Evolutionary conservation across 92 coral and sea anemone species (phyloP), one percentile per base, ranked within the genome.

Genomic region (Montipora capitata): DNA sequence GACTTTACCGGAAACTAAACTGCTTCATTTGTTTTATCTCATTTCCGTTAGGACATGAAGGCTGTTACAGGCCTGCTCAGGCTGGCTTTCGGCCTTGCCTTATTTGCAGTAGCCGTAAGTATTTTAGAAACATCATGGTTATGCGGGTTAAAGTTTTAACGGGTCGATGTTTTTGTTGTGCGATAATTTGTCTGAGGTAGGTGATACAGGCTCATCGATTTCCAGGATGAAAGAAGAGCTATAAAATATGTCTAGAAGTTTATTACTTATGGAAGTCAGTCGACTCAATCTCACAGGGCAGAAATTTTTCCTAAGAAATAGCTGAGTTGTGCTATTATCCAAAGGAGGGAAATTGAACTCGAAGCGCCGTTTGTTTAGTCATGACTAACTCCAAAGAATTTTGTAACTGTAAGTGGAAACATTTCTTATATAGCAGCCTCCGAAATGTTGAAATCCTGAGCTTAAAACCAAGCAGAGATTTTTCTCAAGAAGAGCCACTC

Each of bases 91-190:
- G 98, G 90, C 79, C 93, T 95, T 10, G 94, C 96, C 76, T 92
- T 95, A 76, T 92, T 94, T 51, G 80, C 85, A 54, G 63, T 95
- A 52, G 93, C 96, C 93, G 98, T 95, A 85, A 73, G 98, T 93
- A 10, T 17, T 54, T 20, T n/a, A 15, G n/a, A 0, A 15, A 10
- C 12, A 44, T 48, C 8, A 18, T 5, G 10, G 3, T 10, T 45
- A 0, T 45, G 51, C 9, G 9, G 7, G 51, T 45, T 5, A 4
- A 45, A 2, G 51, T 45, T 45, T 5, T 8, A 45, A 45, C 9
- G 51, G 5, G 3, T 9, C 14, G 61, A 54, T 3, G 61, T 3
- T 48, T 48, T 48, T 48, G 61, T 5, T 13, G 2, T 27, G 9
- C 8, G 72, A 67, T 39, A 39, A 67, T 11, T 38, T 67, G 3